phyloP scores from a whole-genome alignment of 2,113 vertebrate genomes.

The Microcebus lehilahytsara region DNA sequence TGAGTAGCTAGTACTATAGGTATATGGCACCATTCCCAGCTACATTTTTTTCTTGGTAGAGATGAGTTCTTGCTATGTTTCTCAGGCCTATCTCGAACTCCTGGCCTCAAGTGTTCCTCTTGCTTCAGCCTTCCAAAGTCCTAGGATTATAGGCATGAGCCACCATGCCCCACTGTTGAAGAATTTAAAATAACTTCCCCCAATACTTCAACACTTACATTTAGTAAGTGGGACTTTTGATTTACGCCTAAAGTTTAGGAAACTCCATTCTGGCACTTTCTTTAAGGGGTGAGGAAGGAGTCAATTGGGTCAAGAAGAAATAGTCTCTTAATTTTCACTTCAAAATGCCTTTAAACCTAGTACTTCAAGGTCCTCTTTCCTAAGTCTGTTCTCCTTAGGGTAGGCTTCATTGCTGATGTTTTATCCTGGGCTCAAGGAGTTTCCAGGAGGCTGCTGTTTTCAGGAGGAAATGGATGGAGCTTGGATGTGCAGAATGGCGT shows the following conservation, averaged over 20 bases:
- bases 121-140: too few relatives aligned
- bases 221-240: background rate
- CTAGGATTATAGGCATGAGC: too few relatives aligned
- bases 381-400: background rate
- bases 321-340: background rate
- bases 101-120: too few relatives aligned
- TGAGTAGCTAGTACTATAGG: too few relatives aligned
- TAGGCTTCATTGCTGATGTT: background rate
- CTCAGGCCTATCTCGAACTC: too few relatives aligned
- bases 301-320: background rate
- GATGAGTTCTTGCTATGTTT: too few relatives aligned
- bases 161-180: too few relatives aligned
- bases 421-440: fast-evolving
- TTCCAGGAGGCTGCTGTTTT: background rate
- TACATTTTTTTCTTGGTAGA: too few relatives aligned
- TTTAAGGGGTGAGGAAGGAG: background rate
- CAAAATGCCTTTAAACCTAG: background rate
- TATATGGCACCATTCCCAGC: too few relatives aligned
- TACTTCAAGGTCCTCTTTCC: background rate
- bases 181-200: background rate
- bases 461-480: fast-evolving
- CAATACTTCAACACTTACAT: background rate
- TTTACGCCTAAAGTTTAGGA: background rate
- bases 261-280: background rate
- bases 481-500: background rate